Percentiles rank a stretch among this genome's conserved stretches.
Evolutionary conservation across 2,888 invertebrate genomes (phyloP).

Genomic region (Plagodis dolabraria): DNA sequence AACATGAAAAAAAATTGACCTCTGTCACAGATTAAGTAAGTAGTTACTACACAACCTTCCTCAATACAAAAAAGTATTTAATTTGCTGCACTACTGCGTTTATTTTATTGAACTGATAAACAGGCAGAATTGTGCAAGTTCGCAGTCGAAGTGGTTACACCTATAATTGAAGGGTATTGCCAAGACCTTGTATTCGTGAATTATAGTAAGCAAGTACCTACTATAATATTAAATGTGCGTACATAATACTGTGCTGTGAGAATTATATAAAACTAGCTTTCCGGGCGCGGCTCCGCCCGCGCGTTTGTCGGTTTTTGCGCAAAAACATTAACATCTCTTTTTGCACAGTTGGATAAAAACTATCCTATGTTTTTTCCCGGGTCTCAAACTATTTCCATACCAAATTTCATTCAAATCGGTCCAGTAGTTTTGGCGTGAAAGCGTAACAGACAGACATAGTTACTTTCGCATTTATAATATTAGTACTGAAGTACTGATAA

Average conservation of each 20-base stretch:
- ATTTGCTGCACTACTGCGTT: constrained; percentile 21
- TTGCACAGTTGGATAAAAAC: too few species aligned
- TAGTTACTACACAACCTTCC: background rate
- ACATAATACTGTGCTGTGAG: constrained; percentile 5
- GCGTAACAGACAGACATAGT: too few species aligned
- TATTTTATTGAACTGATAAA: background rate
- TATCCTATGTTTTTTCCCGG: too few species aligned
- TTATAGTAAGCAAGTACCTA: constrained; percentile 2
- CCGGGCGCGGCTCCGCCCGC: too few species aligned
- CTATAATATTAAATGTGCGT: background rate
- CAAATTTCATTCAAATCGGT: too few species aligned
- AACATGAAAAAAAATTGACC: constrained; percentile 13
- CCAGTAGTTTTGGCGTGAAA: too few species aligned
- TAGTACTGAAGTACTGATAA: too few species aligned
- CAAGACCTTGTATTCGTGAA: constrained; percentile 22
- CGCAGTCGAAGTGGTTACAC: constrained; percentile 46
- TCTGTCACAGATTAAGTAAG: background rate
- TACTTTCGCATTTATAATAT: too few species aligned
- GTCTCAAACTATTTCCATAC: too few species aligned
- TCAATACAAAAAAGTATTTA: constrained; percentile 2
- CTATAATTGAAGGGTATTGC: constrained; percentile 46
- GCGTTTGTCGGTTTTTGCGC: too few species aligned
- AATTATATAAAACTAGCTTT: too few species aligned
- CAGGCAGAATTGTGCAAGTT: constrained; percentile 41
- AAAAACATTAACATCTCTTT: too few species aligned